Percentiles rank a stretch among this genome's conserved stretches.
Conservation (phyloP, 2,888 invertebrate genomes). For the Coleophora deauratella region DNA sequence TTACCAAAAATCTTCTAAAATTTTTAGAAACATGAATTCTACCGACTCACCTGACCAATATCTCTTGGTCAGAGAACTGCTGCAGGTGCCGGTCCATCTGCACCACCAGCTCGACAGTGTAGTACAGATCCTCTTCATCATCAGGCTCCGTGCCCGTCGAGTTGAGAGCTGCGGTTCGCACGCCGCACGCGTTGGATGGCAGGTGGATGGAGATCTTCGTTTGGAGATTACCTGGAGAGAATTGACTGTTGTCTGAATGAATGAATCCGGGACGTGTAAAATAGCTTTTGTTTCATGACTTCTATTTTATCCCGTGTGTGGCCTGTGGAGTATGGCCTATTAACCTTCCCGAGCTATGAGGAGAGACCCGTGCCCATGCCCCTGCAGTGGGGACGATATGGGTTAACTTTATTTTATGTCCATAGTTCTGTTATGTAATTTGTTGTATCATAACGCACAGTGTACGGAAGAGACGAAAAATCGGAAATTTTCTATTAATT, state of each 20-base stretch:
- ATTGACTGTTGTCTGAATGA: not conserved
- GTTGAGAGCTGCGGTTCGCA: slow-evolving; percentile 71
- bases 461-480: no score
- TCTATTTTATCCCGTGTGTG: no score
- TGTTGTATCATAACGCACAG: no score
- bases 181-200: slow-evolving; percentile 80
- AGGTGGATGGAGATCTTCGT: slow-evolving; percentile 64
- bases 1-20: no score
- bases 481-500: no score
- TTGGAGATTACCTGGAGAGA: slow-evolving; percentile 52
- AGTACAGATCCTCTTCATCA: slow-evolving; percentile 71
- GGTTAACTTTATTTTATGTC: no score
- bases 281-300: not conserved
- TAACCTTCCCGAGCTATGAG: no score
- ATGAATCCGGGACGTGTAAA: not conserved
- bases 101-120: slow-evolving; percentile 78
- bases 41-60: slow-evolving; percentile 59
- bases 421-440: no score
- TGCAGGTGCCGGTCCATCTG: slow-evolving; percentile 84
- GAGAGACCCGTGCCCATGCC: no score
- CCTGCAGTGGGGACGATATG: no score
- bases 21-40: no score
- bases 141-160: slow-evolving; percentile 45
- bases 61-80: slow-evolving; percentile 81
- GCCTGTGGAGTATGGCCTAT: no score